Base-by-base conservation (phyloP, 1,140 invertebrate species). In the Cydia pomonella region DNA sequence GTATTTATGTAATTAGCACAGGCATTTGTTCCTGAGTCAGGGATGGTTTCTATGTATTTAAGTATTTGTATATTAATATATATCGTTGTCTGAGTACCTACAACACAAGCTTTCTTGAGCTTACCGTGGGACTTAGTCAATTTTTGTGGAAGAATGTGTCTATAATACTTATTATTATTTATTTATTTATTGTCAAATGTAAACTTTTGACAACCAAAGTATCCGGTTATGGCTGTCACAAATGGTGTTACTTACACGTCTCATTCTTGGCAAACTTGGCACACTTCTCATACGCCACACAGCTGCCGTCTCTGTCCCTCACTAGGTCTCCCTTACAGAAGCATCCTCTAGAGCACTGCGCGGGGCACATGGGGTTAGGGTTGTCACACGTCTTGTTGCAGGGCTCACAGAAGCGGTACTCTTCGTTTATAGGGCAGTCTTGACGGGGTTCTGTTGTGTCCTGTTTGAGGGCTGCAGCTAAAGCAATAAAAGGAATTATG, bases 321-420 rank as follows among this genome's bases (percentile, higher is more conserved):
- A 87, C 47, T 10, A 85, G 72, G n/a, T 76, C 82, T 0, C 73
- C 79, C 27, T 80, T 82, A 74, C 87, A 88, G 80, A 87, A 87
- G 74, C 87, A 88, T 1, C 87, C 87, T 12, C 81, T 59, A 2
- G 75, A 69, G 63, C 87, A 88, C 47, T 85, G 82, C 0, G 82
- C 82, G 0, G 84, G 84, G 72, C 87, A 88, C 3, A 84, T 75
- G 1, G 87, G 85, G 73, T 82, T 81, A 13, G 85, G 85, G 73
- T 85, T 84, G 25, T 81, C 81, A 33, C 87, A 88, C 6, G 79
- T 84, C 50, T 27, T 75, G 75, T 81, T 79, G 73, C 87, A 88
- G 2, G 80, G 73, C 73, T 84, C 85, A 41, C 87, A 88, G 64
- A 80, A 81, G 13, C 78, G 71, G 78, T 85, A 88, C 75, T 88